Evolutionary conservation across 2,888 invertebrate genomes (phyloP), one percentile per base, ranked within the genome.

Genomic region (Himalopsyche tibetana): DNA sequence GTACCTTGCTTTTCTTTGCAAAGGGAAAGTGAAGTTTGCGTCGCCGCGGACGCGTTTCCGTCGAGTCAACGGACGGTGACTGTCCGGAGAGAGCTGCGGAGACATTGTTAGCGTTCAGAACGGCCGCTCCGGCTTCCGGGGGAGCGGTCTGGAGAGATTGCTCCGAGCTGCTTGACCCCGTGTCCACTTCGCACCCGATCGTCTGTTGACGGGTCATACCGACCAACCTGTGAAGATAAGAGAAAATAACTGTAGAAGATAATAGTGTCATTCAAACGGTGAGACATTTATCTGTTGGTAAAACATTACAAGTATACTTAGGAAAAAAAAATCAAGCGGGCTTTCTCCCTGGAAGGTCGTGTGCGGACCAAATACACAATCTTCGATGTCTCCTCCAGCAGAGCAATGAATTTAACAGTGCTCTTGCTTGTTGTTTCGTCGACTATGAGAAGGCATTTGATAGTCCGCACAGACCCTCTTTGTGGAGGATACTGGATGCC

Each of bases 1-100:
- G 79, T 6, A 93, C 92, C 90, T 95, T 95, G 55, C 80, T 91
- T 89, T 94, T 95, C 90, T 95, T 94, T 0, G 93, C 91, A 90
- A 95, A 95, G 0, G 94, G 94, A 87, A 95, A 94, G 89, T 95
- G 93, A 84, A 95, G 93, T 90, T 95, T 94, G 80, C 95, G 93
- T 88, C 94, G 94, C 87, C 95, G 93, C 56, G 95, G 94, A 88
- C 92, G 92, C 0, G 92, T 90, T 0, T 92, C 91, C 9, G 91
- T 89, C 6, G 89, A 90, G 86, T 90, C 92, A 89, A 89, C 87
- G 63, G 89, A 88, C 55, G 55, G 84, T 11, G 15, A 36, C 28
- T 51, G 91, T 1, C 84, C 1, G 89, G 87, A 80, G 90, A 88
- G 83, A 84, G 89, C 83, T 79, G 82, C 11, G n/a, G 17, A 69